These are phyloP conservation scores for Potorous gilbertii DNA, from an alignment of 2,797 vertebrate species.

Conservation along the genomic window DNA sequence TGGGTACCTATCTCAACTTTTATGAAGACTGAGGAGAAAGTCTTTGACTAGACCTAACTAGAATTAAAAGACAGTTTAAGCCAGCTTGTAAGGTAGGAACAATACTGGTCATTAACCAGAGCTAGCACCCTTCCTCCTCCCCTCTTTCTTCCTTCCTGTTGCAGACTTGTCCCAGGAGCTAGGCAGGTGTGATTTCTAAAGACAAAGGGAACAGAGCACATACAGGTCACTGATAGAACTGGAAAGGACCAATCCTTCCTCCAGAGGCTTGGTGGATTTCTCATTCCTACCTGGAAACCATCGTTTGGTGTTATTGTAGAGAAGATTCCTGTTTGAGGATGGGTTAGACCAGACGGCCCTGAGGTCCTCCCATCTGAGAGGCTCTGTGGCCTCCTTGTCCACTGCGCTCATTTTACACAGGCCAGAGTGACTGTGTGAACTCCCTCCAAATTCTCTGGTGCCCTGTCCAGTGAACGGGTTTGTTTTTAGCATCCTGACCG, in stretches of 20 bases:
- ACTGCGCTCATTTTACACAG: neutral
- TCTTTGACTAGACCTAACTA: neutral
- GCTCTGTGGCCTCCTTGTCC: neutral
- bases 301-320: neutral
- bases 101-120: too few relatives aligned
- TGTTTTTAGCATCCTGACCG: slow-evolving; percentile 21
- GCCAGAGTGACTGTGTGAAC: neutral
- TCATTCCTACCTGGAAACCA: neutral
- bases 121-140: neutral
- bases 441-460: neutral
- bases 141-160: neutral
- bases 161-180: neutral
- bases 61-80: neutral
- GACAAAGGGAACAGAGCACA: neutral
- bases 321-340: neutral
- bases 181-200: neutral
- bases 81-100: neutral
- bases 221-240: neutral
- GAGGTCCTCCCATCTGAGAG: neutral
- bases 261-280: neutral
- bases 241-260: neutral
- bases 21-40: neutral
- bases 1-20: neutral
- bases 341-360: too few relatives aligned
- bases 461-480: neutral